A percentile compares a stretch with the other conserved stretches of the same genome.
phyloP scores from a whole-genome alignment of 2,113 vertebrate genomes.

The Sinocyclocheilus anophthalmus region DNA sequence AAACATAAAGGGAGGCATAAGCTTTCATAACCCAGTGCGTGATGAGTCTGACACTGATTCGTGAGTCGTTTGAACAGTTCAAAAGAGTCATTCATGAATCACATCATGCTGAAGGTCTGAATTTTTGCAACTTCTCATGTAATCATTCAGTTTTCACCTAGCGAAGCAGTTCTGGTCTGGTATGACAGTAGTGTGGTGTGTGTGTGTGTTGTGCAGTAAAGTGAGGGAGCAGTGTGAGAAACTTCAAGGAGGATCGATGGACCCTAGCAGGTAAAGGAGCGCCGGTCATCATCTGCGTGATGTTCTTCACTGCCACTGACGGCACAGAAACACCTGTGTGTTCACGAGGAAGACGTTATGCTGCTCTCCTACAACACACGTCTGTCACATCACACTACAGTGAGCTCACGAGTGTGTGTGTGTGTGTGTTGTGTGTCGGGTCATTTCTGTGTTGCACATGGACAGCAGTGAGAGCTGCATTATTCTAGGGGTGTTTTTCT shows the following conservation, averaged over 20 bases:
- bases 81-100: no score
- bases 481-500: slow-evolving; percentile 26
- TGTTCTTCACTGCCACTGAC: not conserved
- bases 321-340: not conserved
- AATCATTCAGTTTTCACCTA: no score
- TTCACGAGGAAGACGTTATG: not conserved
- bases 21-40: no score
- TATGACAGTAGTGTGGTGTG: not conserved
- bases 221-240: slow-evolving; percentile 94
- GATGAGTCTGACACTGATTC: no score
- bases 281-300: not conserved
- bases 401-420: not conserved
- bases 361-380: not conserved
- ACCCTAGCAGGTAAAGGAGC: slow-evolving; percentile 86
- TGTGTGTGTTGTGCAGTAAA: slow-evolving; percentile 76
- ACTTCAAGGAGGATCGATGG: slow-evolving; percentile 96
- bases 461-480: not conserved
- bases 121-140: no score
- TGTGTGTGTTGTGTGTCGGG: slow-evolving; percentile 3
- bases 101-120: no score
- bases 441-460: slow-evolving; percentile 21
- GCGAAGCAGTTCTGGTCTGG: no score
- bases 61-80: no score
- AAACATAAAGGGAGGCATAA: no score
- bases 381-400: slow-evolving; percentile 14